phyloP scores from a whole-genome alignment of 2,888 invertebrate species.

The Clusia tigrina region DNA sequence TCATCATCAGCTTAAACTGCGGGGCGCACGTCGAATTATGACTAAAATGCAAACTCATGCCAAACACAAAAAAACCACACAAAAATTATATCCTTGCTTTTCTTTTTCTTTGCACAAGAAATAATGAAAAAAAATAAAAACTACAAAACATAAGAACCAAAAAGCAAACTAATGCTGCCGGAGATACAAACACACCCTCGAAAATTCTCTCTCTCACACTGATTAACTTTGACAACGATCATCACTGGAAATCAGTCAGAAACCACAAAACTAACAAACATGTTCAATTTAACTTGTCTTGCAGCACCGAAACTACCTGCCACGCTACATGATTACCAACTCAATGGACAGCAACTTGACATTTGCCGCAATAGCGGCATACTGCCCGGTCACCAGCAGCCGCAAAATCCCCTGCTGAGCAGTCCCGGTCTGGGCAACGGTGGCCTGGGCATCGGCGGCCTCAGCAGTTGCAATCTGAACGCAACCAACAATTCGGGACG shows the following conservation, averaged over 20 bases:
- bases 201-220: conserved; percentile 44
- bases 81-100: no score
- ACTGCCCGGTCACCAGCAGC: conserved; percentile 42
- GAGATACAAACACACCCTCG: conserved; percentile 27
- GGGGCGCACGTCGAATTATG: conserved; percentile 61
- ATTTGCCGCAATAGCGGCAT: conserved; percentile 53
- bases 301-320: conserved; percentile 73
- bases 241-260: conserved; percentile 46
- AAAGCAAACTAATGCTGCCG: conserved; percentile 17
- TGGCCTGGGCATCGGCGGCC: conserved; percentile 32
- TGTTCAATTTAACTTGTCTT: conserved; percentile 48
- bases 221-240: conserved; percentile 61
- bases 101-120: no score
- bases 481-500: conserved; percentile 84
- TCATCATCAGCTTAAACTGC: conserved; percentile 57
- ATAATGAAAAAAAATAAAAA: conserved; percentile 33
- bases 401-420: conserved; percentile 52
- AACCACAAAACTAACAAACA: conserved; percentile 37
- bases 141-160: no score
- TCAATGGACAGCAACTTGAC: conserved; percentile 60
- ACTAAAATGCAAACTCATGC: conserved; percentile 54
- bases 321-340: conserved; percentile 67
- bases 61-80: conserved; percentile 35
- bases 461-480: conserved; percentile 53
- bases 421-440: conserved; percentile 46